Base-by-base conservation (phyloP, 1,140 invertebrate genomes). In the Eubasilissa regina region DNA sequence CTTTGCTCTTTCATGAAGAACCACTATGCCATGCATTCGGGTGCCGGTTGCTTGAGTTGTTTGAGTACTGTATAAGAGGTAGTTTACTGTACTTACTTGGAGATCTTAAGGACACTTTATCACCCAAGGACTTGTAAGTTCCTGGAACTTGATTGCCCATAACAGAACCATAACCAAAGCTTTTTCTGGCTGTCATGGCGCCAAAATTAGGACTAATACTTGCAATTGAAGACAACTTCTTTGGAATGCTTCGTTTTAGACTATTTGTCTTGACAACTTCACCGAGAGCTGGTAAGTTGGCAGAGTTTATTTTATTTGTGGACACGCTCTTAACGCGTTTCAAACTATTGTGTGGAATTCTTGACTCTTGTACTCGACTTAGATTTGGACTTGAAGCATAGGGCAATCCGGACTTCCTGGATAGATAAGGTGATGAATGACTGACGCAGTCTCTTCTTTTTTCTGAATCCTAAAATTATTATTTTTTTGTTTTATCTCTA, bases 321-420 rank as follows among this genome's bases (percentile, higher is more conserved):
- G 70, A 74, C 17, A 44, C 15, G 56, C 66, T 80, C 70, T 75
- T 70, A 55, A 74, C n/a, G 19, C 77, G 45, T 19, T 80, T 55
- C 44, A 58, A 55, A 44, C 21, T 43, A 25, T 48, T 48, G 58
- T 70, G 12, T 12, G 74, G 47, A 15, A 76, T 48, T 1, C 21
- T 43, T 9, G 48, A 58, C 4, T 56, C 77, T 53, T 70, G 56
- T 4, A 48, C 44, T 70, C 55, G 12, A 15, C 77, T 75, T 43
- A 81, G 72, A 73, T 81, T 81, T 11, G 80, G 80, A 81, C 80
- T 81, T 25, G 80, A 81, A 9, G 73, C 17, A 55, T 74, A 81
- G 35, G 80, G 77, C n/a, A 77, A 51, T 11, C 53, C 25, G 13
- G 79, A 77, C 74, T 25, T 80, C 17, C 45, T 17, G 4, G 80